Percentiles rank a stretch among this genome's conserved stretches.
phyloP scores from a whole-genome alignment of 1,140 invertebrate species.

The Triops cancriformis region DNA sequence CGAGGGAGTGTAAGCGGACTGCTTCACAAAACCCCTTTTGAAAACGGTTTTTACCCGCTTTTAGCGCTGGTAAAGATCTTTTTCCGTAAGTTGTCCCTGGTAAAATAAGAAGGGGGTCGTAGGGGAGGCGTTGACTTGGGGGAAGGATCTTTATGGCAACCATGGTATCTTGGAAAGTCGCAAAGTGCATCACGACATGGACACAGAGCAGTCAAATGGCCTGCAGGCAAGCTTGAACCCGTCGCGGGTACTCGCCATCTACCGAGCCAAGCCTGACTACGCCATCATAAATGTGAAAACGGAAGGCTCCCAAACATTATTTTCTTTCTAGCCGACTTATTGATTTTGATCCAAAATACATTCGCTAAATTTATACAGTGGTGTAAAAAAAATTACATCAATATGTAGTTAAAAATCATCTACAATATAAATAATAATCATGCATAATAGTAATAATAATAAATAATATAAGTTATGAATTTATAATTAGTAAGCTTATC shows the following conservation, averaged over 20 bases:
- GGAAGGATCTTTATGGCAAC: neutral
- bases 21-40: neutral
- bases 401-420: no score
- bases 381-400: no score
- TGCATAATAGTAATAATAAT: no score
- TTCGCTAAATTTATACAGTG: no score
- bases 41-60: neutral
- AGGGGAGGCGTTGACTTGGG: neutral
- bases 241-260: neutral
- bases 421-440: no score
- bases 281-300: neutral
- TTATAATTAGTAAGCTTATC: no score
- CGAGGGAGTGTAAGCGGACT: neutral
- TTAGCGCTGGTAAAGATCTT: neutral
- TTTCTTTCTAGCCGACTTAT: neutral
- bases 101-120: neutral
- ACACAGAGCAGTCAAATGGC: neutral
- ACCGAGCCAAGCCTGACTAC: neutral
- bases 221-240: neutral
- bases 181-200: neutral
- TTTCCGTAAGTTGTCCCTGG: neutral
- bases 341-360: neutral
- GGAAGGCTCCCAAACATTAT: neutral
- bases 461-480: no score
- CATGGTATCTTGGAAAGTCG: neutral